Evolutionary conservation across 2,113 vertebrate species (phyloP).

Genomic region (Rissa tridactyla): DNA sequence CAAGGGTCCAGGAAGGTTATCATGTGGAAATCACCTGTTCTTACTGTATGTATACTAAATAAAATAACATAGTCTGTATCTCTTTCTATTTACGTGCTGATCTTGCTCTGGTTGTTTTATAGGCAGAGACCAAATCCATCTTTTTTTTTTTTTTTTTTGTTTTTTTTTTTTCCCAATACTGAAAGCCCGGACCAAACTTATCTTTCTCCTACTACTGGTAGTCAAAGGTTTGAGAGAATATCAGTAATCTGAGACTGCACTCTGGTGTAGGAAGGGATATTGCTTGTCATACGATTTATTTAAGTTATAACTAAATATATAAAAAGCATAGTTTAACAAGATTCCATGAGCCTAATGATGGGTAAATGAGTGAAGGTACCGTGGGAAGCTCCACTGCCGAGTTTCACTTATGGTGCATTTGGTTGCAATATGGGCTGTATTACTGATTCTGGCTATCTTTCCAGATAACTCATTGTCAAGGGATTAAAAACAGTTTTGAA

Average conservation of each 20-base stretch:
- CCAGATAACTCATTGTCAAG: not conserved
- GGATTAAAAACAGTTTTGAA: not conserved
- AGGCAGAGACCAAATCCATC: not conserved
- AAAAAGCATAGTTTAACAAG: not conserved
- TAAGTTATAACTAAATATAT: too few relatives aligned
- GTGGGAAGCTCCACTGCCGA: not conserved
- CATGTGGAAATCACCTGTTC: not conserved
- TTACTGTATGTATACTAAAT: not conserved
- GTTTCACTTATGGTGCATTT: not conserved
- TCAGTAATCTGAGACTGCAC: too few relatives aligned
- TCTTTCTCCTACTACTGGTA: not conserved
- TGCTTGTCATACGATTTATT: not conserved
- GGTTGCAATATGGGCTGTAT: not conserved
- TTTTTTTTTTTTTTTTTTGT: not conserved
- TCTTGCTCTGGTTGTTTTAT: not conserved
- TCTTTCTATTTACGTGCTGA: not conserved
- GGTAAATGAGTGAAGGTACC: not conserved
- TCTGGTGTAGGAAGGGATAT: not conserved
- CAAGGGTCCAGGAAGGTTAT: not conserved
- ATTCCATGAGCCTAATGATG: not conserved
- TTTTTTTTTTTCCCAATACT: too few relatives aligned
- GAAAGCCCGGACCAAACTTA: not conserved
- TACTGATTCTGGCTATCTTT: not conserved
- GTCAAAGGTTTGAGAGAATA: not conserved
- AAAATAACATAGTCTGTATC: not conserved